A percentile compares a stretch with the other conserved stretches of the same genome.
Evolutionary conservation across 2,888 invertebrate genomes (phyloP).

Genomic region (Eretmocerus hayati): DNA sequence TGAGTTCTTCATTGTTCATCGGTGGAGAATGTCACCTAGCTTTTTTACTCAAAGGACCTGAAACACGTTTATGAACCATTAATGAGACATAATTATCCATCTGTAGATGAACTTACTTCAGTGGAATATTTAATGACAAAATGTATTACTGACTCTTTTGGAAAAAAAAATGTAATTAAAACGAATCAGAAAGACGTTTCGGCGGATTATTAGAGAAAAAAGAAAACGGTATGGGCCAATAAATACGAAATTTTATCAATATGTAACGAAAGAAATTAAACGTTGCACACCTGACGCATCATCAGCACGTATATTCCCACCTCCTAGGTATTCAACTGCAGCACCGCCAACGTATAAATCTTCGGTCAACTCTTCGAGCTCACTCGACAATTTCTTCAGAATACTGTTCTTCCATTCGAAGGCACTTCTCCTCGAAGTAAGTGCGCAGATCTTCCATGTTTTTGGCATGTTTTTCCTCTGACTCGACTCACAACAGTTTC

Average conservation of each 20-base stretch:
- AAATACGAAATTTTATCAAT: too few species aligned
- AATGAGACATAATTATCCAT: too few species aligned
- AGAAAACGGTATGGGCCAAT: too few species aligned
- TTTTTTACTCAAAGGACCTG: too few species aligned
- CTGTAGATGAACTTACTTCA: too few species aligned
- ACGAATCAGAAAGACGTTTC: too few species aligned
- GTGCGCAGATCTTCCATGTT: slow-evolving; percentile 74
- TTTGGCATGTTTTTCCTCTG: slow-evolving; percentile 60
- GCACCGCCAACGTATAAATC: slow-evolving; percentile 40
- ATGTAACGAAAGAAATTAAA: background rate
- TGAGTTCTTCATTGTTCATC: slow-evolving; percentile 10
- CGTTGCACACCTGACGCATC: slow-evolving; percentile 6
- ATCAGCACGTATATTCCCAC: slow-evolving; percentile 22
- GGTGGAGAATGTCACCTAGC: background rate
- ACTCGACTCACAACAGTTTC: slow-evolving; percentile 51
- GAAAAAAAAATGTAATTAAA: too few species aligned
- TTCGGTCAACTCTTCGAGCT: slow-evolving; percentile 46
- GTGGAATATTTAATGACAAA: too few species aligned
- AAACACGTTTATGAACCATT: too few species aligned
- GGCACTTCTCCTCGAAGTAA: slow-evolving; percentile 74
- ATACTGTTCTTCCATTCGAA: slow-evolving; percentile 73
- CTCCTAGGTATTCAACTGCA: slow-evolving; percentile 24
- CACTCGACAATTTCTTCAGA: slow-evolving; percentile 60
- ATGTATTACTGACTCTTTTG: too few species aligned
- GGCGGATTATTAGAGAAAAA: too few species aligned